Evolutionary conservation across 53 echinoderm and acorn worm species (phyloP).

Genomic region (Henricia sp.): DNA sequence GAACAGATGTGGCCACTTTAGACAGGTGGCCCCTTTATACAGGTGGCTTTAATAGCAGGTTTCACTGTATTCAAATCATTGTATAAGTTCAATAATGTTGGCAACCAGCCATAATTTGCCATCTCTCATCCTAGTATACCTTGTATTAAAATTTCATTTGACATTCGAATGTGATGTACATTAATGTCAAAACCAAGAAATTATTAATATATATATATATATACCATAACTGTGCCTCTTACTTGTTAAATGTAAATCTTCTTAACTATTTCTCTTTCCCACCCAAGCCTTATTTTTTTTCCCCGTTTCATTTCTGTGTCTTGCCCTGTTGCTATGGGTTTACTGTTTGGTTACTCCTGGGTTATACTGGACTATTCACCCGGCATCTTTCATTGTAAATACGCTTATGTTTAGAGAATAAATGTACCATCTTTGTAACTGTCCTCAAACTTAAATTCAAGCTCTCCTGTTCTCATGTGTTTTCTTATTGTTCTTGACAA

Average conservation of each 20-base stretch:
- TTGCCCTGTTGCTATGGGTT: conserved; percentile 12
- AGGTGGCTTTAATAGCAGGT: too few relatives aligned
- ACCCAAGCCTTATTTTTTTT: too few relatives aligned
- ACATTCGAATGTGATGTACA: conserved; percentile 48
- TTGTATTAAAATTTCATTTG: conserved; percentile 44
- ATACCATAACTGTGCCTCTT: conserved; percentile 60
- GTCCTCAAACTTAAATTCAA: conserved; percentile 64
- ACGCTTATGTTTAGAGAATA: conserved; percentile 91
- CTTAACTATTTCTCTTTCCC: too few relatives aligned
- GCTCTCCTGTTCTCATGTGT: conserved; percentile 13
- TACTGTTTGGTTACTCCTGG: conserved; percentile 37
- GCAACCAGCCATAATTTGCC: conserved; percentile 4
- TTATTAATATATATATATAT: conserved; percentile 64
- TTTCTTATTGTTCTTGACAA: not conserved
- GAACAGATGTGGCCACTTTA: too few relatives aligned
- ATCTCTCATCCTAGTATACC: conserved; percentile 48
- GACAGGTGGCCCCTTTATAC: too few relatives aligned
- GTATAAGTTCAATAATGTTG: too few relatives aligned
- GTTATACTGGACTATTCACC: conserved; percentile 67
- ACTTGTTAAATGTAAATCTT: too few relatives aligned
- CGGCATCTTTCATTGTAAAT: conserved; percentile 95
- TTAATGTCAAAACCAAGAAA: conserved; percentile 51
- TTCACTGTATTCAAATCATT: too few relatives aligned
- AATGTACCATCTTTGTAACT: conserved; percentile 96
- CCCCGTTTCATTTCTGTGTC: conserved; percentile 30